phyloP scores from a whole-genome alignment of 1,140 invertebrate genomes.

The Procambarus virginalis region DNA sequence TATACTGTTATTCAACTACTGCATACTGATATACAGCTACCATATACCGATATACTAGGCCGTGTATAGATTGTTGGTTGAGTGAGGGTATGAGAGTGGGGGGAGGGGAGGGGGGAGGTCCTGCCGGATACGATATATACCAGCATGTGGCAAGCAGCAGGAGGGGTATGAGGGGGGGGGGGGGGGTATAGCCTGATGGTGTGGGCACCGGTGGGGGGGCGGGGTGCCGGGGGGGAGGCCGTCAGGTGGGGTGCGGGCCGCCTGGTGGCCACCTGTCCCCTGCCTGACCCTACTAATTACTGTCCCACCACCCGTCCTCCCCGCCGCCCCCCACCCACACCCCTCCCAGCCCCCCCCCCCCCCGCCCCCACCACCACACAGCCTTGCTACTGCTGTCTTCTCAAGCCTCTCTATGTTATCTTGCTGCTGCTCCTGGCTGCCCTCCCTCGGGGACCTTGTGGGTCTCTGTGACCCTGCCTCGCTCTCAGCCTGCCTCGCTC shows the following conservation, averaged over 20 bases:
- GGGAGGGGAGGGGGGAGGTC: neutral
- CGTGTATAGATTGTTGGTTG: too few relatives aligned
- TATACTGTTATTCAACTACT: too few relatives aligned
- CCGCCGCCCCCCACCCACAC: too few relatives aligned
- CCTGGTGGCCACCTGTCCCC: slow-evolving; percentile 29
- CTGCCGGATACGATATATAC: slow-evolving; percentile 21
- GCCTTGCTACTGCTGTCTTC: neutral
- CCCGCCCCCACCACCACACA: neutral
- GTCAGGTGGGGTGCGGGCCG: slow-evolving; percentile 36
- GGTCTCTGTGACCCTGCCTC: too few relatives aligned
- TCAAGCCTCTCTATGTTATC: neutral
- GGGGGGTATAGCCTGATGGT: neutral
- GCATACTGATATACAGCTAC: too few relatives aligned
- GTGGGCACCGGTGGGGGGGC: neutral
- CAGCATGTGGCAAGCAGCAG: slow-evolving; percentile 1
- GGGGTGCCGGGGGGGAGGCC: slow-evolving; percentile 11
- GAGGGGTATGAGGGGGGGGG: neutral
- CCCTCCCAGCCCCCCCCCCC: too few relatives aligned
- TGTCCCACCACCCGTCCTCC: neutral
- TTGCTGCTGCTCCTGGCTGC: neutral
- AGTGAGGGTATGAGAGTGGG: too few relatives aligned
- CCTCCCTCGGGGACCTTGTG: too few relatives aligned
- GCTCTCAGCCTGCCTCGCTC: neutral
- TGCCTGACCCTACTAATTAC: slow-evolving; percentile 47
- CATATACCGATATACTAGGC: too few relatives aligned